Percentiles rank a stretch among this genome's conserved stretches.
phyloP scores from a whole-genome alignment of 2,113 vertebrate genomes.

The Psilopsiagon aurifrons region DNA sequence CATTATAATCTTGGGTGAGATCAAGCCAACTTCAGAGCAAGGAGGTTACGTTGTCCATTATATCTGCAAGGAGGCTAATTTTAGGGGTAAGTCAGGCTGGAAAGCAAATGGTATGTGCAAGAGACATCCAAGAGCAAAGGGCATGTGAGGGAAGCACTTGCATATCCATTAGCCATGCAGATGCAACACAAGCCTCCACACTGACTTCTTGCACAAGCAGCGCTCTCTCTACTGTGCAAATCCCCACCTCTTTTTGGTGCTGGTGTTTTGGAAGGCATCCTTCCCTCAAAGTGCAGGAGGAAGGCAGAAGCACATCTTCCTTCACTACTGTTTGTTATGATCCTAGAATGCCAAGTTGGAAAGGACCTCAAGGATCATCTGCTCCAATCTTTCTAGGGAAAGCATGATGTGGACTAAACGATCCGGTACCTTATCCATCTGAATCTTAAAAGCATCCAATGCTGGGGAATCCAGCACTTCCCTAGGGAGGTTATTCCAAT shows the following conservation, averaged over 20 bases:
- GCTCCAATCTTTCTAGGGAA: not conserved
- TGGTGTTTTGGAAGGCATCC: not conserved
- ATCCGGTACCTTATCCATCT: not conserved
- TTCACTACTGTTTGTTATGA: not conserved
- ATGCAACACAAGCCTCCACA: rapidly evolving
- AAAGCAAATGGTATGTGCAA: not conserved
- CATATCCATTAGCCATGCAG: not conserved
- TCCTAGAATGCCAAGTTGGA: not conserved
- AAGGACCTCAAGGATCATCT: not conserved
- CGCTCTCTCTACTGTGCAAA: not conserved
- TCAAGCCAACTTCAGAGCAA: not conserved
- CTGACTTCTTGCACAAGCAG: not conserved
- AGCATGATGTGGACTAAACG: not conserved
- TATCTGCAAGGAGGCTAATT: not conserved
- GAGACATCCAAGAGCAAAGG: not conserved
- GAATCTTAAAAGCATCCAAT: not conserved
- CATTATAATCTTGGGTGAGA: not conserved
- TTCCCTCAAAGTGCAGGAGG: rapidly evolving
- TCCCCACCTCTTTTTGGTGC: not conserved
- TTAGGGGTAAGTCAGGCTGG: not conserved
- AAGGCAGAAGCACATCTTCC: not conserved
- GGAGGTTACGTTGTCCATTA: not conserved
- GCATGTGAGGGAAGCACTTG: rapidly evolving
- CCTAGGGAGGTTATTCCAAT: not conserved
- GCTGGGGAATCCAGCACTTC: not conserved